These are phyloP conservation scores for Amblyteles armatorius DNA, from an alignment of 2,888 invertebrate genomes.

Conservation along the genomic window DNA sequence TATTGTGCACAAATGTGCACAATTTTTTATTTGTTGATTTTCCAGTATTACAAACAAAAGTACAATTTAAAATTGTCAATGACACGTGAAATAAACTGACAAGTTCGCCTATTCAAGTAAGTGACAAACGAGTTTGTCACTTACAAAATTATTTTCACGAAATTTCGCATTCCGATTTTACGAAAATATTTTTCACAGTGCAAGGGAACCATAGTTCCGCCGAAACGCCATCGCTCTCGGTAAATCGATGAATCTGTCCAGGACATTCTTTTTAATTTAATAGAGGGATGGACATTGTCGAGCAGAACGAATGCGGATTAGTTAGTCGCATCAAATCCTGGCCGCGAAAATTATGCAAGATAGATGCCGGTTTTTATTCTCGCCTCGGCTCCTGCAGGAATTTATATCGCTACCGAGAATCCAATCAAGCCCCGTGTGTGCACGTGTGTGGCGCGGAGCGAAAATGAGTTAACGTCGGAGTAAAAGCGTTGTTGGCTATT, in stretches of 20 bases:
- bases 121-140: too few relatives aligned
- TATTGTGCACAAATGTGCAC: too few relatives aligned
- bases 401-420: conserved; percentile 1
- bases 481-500: neutral
- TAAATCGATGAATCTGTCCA: conserved; percentile 10
- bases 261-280: neutral
- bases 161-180: too few relatives aligned
- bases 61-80: too few relatives aligned
- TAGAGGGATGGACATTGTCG: neutral
- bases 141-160: too few relatives aligned
- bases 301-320: neutral
- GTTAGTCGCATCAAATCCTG: neutral
- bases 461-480: conserved; percentile 8
- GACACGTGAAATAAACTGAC: too few relatives aligned
- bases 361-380: neutral
- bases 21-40: too few relatives aligned
- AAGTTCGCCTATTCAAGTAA: too few relatives aligned
- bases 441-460: neutral
- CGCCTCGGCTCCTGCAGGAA: neutral
- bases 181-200: too few relatives aligned
- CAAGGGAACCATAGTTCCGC: too few relatives aligned
- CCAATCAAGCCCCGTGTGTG: neutral
- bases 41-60: too few relatives aligned
- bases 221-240: conserved; percentile 2
- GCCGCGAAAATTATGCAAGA: neutral